Evolutionary conservation across 2,113 vertebrate genomes (phyloP), one percentile per base, ranked within the genome.

Genomic region (Lutjanus erythropterus): DNA sequence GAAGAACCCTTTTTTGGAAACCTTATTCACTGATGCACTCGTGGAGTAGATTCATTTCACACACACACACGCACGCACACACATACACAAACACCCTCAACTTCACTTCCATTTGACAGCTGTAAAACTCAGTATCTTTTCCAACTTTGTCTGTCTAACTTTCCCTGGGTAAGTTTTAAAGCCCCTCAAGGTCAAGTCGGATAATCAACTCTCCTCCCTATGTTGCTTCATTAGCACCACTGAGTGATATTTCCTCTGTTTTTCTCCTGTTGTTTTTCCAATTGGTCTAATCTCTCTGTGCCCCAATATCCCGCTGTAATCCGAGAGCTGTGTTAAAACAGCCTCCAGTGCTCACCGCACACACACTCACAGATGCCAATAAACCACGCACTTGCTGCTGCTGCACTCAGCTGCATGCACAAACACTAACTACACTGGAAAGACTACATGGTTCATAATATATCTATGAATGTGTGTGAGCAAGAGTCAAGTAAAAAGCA

Each of bases 261-360:
- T 84, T 85, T 68, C 81, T 86, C 86, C 89, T 80, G 88, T 88
- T 92, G 91, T 87, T 89, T 93, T 85, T 91, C 82, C 86, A 93
- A 83, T 87, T 78, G 88, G 78, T 78, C 83, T 93, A 90, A 93
- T 93, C 91, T 92, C 70, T 86, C 78, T 83, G 62, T 86, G 86
- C 89, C 79, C 81, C 69, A 90, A 76, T 86, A 89, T 89, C 89
- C 88, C 59, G 76, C 89, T 88, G 91, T 93, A 92, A 93, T 92
- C 89, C 76, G 21, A 84, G 76, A 75, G 75, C 78, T 47, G 84
- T 21, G 66, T 72, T 74, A 35, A 81, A 86, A 86, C 56, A 44
- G 85, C 86, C 87, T 87, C 84, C 62, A 86, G 90, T 90, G 82
- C 86, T 83, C 31, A 21, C 47, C 6, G 18, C 66, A 29, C 18